Percentiles rank a stretch among this genome's conserved stretches.
These are phyloP conservation scores for Carassius gibelio DNA, from an alignment of 2,113 vertebrate genomes.

Conservation along the genomic window DNA sequence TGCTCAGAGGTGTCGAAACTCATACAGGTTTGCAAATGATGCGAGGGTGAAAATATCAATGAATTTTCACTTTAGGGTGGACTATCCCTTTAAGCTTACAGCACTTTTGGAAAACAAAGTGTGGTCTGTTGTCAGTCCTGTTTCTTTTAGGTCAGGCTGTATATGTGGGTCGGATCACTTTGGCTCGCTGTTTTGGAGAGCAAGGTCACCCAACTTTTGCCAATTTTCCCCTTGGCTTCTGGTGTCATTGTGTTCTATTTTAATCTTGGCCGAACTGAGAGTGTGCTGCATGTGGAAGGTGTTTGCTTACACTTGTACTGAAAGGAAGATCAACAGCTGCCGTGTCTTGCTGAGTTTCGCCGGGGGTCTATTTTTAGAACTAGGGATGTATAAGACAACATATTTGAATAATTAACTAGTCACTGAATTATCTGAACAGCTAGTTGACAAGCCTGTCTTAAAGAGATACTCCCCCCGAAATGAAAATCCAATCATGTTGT, in stretches of 20 bases:
- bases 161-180: not conserved
- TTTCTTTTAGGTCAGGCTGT: not conserved
- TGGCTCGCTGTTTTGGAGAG: conserved; percentile 12
- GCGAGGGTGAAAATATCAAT: no score
- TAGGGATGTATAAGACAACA: not conserved
- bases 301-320: conserved; percentile 34
- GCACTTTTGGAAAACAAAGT: not conserved
- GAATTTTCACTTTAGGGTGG: not conserved
- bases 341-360: not conserved
- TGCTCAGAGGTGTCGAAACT: not conserved
- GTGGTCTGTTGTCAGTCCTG: not conserved
- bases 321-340: conserved; percentile 27
- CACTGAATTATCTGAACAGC: not conserved
- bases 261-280: conserved; percentile 29
- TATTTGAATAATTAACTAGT: conserved; percentile 6
- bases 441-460: not conserved
- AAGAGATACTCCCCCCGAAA: not conserved
- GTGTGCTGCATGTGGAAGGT: conserved; percentile 23
- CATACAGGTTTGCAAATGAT: no score
- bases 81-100: not conserved
- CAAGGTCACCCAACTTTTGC: conserved; percentile 43
- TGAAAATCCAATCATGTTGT: not conserved
- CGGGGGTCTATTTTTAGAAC: conserved; percentile 11
- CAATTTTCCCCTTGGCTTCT: conserved; percentile 50
- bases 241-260: conserved; percentile 56